These are phyloP conservation scores for Timandra comae DNA, from an alignment of 2,888 invertebrate genomes.

Conservation along the genomic window DNA sequence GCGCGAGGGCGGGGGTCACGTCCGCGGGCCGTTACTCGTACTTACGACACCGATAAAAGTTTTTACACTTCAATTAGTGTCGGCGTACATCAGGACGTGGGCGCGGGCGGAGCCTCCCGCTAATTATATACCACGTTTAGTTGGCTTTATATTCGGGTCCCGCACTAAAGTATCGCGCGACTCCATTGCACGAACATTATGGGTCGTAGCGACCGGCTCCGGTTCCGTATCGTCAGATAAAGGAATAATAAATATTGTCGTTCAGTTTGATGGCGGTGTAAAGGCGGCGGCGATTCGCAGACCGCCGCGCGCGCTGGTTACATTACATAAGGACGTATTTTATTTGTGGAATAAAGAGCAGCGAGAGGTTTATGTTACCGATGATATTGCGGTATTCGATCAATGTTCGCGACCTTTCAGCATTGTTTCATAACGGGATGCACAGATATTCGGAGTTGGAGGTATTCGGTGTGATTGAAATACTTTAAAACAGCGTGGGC, in stretches of 20 bases:
- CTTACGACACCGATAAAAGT: constrained; percentile 3
- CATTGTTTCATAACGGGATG: background rate
- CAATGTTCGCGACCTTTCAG: background rate
- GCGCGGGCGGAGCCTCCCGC: no score
- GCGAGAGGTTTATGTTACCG: background rate
- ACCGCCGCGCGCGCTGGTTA: background rate
- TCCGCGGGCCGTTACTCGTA: background rate
- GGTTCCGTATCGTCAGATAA: constrained; percentile 11
- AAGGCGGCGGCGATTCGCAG: constrained; percentile 1
- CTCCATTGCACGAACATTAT: constrained; percentile 30
- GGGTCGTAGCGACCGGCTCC: constrained; percentile 13
- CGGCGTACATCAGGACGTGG: no score
- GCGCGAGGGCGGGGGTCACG: background rate
- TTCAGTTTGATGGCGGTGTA: constrained; percentile 15
- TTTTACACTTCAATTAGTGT: constrained; percentile 8
- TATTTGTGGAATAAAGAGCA: background rate
- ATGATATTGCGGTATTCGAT: no score
- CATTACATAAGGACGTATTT: background rate
- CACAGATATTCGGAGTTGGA: background rate
- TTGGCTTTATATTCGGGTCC: constrained; percentile 40
- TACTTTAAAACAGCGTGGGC: no score
- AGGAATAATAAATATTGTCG: constrained; percentile 11
- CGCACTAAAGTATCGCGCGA: constrained; percentile 25
- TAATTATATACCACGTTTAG: constrained; percentile 37
- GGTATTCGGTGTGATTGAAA: background rate